Evolutionary conservation across 2,888 invertebrate species (phyloP), one percentile per base, ranked within the genome.

Genomic region (Pyralis farinalis): DNA sequence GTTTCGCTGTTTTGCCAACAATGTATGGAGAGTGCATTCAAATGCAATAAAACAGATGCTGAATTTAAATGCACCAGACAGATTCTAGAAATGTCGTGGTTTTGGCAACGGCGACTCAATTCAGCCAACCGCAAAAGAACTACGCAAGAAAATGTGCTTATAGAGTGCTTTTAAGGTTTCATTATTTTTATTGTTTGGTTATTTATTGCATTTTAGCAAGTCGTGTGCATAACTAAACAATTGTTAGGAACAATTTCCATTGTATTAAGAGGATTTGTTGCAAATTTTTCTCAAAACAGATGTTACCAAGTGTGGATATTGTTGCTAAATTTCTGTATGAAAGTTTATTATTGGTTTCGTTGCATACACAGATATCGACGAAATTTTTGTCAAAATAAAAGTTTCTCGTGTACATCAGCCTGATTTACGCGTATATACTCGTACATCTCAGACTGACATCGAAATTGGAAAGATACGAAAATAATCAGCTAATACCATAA

Each of bases 81-180:
- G 29, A 16, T 20, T 21, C 30, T 25, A 27, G 25, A 25, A 28
- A 27, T 37, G 38, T 39, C 30, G 34, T 22, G 39, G 40, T 41
- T 45, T 43, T 48, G 47, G 47, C 45, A 48, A 37, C 9, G 39
- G 27, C 25, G 16, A 22, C 12, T 12, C 16, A 12, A 37, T 30
- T 34, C 21, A 28, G 22, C 20, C 38, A 39, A 37, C 31, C 36
- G 37, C 42, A 37, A 34, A 39, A 36, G 29, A 25, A 42, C 31
- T 11, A 29, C 34, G 28, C 29, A 36, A 37, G 29, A 30, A 31
- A 38, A 32, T 31, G 30, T 30, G 22, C 38, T 38, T 38, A 37
- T 31, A 31, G 37, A 31, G 25, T 16, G 16, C 32, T 38, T 25
- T 32, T 32, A 27, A 32, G 12, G 32, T 32, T 25, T 32, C 12